Conservation (phyloP, 2,888 invertebrate species). For the Pollenia labialis region DNA sequence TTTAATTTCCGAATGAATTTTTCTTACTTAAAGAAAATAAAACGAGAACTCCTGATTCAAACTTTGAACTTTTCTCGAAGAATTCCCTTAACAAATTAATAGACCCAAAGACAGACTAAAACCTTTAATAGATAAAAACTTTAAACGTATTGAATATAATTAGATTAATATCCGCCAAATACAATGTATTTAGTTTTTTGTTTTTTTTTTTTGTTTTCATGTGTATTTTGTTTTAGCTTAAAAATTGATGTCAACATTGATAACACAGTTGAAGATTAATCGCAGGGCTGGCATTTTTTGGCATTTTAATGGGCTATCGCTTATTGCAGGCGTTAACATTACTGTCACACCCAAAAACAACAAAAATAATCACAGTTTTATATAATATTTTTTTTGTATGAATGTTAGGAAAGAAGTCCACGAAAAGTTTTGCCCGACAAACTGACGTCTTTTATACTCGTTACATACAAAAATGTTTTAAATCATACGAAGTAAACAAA, state of each 20-base stretch:
- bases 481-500: constrained; percentile 14
- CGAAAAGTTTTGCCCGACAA: constrained; percentile 58
- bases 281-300: constrained; percentile 73
- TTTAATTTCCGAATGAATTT: no score
- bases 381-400: neutral
- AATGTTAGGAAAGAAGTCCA: constrained; percentile 3
- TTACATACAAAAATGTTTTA: constrained; percentile 15
- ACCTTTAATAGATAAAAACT: no score
- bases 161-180: no score
- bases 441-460: constrained; percentile 50
- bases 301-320: constrained; percentile 75
- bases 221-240: constrained; percentile 48
- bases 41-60: no score
- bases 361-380: constrained; percentile 50
- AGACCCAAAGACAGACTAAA: no score
- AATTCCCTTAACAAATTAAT: no score
- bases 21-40: no score
- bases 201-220: neutral
- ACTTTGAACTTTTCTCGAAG: no score
- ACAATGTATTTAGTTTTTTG: neutral
- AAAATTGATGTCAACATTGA: constrained; percentile 75
- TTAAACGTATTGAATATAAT: no score
- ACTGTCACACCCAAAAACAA: constrained; percentile 67
- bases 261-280: constrained; percentile 74
- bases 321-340: constrained; percentile 74